Conservation (phyloP, 1,140 invertebrate species). For the Trichonephila clavata region DNA sequence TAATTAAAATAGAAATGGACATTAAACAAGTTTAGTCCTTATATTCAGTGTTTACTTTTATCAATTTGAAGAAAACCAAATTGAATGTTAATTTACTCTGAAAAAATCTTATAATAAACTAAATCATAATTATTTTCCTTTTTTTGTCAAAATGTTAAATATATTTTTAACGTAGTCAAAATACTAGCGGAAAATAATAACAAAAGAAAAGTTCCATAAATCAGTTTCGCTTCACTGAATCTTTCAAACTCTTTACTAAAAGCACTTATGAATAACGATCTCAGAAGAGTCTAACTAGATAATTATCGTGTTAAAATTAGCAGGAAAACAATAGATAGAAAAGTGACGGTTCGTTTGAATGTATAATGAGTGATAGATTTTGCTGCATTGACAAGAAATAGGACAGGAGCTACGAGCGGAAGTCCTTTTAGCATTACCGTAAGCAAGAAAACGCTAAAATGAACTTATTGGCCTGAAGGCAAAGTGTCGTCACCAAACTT, state of each 20-base stretch:
- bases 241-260: neutral
- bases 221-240: too few species aligned
- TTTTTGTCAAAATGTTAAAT: too few species aligned
- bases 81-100: too few species aligned
- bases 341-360: neutral
- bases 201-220: too few species aligned
- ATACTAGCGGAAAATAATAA: too few species aligned
- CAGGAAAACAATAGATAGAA: neutral
- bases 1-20: too few species aligned
- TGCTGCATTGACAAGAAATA: slow-evolving; percentile 31
- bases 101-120: too few species aligned
- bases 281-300: neutral
- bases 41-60: too few species aligned
- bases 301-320: slow-evolving; percentile 4
- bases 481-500: slow-evolving; percentile 34
- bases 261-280: neutral
- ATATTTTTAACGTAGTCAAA: too few species aligned
- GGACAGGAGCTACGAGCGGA: slow-evolving; percentile 41
- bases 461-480: neutral
- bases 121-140: too few species aligned
- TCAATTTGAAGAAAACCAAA: too few species aligned
- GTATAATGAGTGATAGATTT: neutral
- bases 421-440: neutral
- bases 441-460: slow-evolving; percentile 16
- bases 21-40: too few species aligned